Percentiles rank a stretch among this genome's conserved stretches.
Evolutionary conservation across 2,113 vertebrate species (phyloP).

Genomic region (Paramormyrops kingsleyae): DNA sequence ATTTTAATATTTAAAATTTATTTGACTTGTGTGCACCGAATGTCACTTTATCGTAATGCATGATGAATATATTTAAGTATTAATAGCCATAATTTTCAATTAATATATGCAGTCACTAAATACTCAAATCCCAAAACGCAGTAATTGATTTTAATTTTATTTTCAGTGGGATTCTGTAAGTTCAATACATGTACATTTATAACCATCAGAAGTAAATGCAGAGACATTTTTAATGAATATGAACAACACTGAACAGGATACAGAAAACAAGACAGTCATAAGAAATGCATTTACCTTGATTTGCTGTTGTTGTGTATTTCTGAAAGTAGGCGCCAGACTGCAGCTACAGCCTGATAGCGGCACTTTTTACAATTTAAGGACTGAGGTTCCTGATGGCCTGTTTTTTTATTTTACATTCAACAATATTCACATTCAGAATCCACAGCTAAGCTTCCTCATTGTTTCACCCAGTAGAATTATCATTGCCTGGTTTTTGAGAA

Average conservation of each 20-base stretch:
- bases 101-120: not conserved
- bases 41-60: not conserved
- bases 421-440: not conserved
- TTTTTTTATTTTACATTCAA: not conserved
- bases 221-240: not conserved
- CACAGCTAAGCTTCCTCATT: not conserved
- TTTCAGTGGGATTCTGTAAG: not conserved
- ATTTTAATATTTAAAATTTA: not conserved
- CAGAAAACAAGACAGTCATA: not conserved
- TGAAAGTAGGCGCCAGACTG: not conserved
- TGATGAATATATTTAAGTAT: not conserved
- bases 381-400: not conserved
- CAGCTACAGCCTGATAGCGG: not conserved
- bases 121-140: not conserved
- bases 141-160: not conserved
- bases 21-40: not conserved
- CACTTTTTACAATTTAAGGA: not conserved
- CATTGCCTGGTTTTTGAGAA: not conserved
- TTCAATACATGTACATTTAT: not conserved
- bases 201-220: not conserved
- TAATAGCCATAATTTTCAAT: not conserved
- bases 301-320: not conserved
- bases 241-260: not conserved
- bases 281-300: not conserved
- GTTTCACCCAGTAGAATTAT: not conserved